Conservation (phyloP, 2,113 vertebrate genomes). For the Andinoacara biseriatus region DNA sequence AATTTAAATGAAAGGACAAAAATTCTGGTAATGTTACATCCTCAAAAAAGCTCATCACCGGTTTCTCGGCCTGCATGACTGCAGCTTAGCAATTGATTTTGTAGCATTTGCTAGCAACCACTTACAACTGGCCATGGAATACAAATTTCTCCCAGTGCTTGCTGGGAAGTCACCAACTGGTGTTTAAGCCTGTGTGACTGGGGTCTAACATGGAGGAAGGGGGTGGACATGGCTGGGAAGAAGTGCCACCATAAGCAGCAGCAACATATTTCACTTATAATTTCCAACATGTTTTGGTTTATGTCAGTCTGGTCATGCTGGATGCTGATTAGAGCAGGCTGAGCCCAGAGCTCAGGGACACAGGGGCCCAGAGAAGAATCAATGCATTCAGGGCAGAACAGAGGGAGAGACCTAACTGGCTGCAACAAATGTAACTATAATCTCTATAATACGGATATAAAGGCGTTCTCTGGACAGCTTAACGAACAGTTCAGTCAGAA, state of each 20-base stretch:
- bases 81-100: too few species aligned
- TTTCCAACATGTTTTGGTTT: neutral
- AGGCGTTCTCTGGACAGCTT: constrained; percentile 9
- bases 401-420: constrained; percentile 13
- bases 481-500: neutral
- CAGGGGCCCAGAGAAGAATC: constrained; percentile 17
- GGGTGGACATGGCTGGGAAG: too few species aligned
- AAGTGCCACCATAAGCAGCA: neutral
- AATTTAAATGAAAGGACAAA: too few species aligned
- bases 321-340: constrained; percentile 25
- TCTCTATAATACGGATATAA: constrained; percentile 24
- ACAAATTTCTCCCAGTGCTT: too few species aligned
- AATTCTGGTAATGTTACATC: too few species aligned
- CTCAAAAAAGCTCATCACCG: too few species aligned
- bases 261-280: neutral
- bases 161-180: too few species aligned
- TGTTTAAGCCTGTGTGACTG: too few species aligned
- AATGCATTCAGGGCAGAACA: constrained; percentile 18
- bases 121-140: too few species aligned
- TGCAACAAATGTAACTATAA: constrained; percentile 47
- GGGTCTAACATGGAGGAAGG: too few species aligned
- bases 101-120: too few species aligned
- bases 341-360: constrained; percentile 13
- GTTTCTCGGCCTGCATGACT: too few species aligned
- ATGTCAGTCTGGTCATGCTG: constrained; percentile 24